Conservation (phyloP, 1,140 invertebrate species). For the Leptestheria dahalacensis region DNA sequence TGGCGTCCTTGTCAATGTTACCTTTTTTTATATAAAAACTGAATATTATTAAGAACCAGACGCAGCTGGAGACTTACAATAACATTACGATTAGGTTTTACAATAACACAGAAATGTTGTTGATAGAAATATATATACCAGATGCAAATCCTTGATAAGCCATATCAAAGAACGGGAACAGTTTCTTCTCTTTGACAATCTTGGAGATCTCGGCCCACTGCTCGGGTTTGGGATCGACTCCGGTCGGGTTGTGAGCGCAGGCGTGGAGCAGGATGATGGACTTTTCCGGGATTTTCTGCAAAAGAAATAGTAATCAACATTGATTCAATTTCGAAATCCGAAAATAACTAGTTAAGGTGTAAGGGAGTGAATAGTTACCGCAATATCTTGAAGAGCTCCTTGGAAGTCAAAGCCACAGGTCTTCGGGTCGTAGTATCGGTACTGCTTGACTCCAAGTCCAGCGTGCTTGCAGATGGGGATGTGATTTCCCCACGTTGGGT, state of each 20-base stretch:
- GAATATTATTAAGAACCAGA: background rate
- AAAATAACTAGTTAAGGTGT: too few species aligned
- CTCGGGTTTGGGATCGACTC: slow-evolving; percentile 81
- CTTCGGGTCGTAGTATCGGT: slow-evolving; percentile 89
- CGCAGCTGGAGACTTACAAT: background rate
- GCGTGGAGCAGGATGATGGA: slow-evolving; percentile 90
- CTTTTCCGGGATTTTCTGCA: slow-evolving; percentile 80
- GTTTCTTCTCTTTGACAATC: slow-evolving; percentile 61
- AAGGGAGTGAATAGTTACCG: slow-evolving; percentile 46
- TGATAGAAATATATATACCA: slow-evolving; percentile 28
- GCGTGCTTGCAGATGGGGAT: slow-evolving; percentile 82
- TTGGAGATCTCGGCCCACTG: slow-evolving; percentile 78
- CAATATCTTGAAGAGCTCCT: slow-evolving; percentile 80
- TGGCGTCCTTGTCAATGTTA: slow-evolving; percentile 72
- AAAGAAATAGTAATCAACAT: slow-evolving; percentile 3
- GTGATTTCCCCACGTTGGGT: slow-evolving; percentile 98
- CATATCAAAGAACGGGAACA: slow-evolving; percentile 99
- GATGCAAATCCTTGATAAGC: slow-evolving; percentile 97
- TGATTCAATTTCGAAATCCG: background rate
- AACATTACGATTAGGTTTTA: too few species aligned
- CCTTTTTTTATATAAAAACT: slow-evolving; percentile 37
- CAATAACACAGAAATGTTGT: background rate
- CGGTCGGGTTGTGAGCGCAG: slow-evolving; percentile 98
- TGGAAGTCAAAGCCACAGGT: slow-evolving; percentile 90
- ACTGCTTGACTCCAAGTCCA: slow-evolving; percentile 71